Base-by-base conservation (phyloP, 2,888 invertebrate genomes). In the Corythucha ciliata region DNA sequence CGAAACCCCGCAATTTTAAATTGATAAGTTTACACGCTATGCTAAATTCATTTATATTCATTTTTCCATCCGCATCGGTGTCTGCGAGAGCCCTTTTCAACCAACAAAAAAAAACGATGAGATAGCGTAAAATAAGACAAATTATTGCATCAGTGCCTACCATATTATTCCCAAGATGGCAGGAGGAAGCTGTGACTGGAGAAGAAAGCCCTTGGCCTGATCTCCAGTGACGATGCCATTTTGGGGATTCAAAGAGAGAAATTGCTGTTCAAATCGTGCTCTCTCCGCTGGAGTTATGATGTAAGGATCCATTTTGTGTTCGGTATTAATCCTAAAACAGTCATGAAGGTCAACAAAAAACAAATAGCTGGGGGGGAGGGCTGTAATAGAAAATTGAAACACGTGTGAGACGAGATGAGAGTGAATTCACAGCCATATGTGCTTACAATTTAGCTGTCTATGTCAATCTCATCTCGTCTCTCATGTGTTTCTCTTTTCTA, bases 21-120 rank as follows among this genome's bases (percentile, higher is more conserved):
- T 88, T 91, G 51, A 94, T 93, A 53, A 94, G 74, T 75, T 94
- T 94, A 75, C 97, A 96, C 42, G 98, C 97, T 62, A 98, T 91
- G 59, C 92, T 92, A 70, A 97, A 98, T 72, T 98, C 98, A 64
- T 85, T 83, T 48, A 92, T 79, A 65, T 96, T 89, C 77, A 98
- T 81, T 72, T 90, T 91, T 0, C 98, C 98, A 74, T 98, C 98
- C 14, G 88, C 81, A 68, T 97, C 91, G 39, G 92, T 85, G 69
- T 98, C 98, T 1, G 97, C 90, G 40, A 98, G 70, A 10, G 76
- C 77, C 90, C 91, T 77, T 69, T 63, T 37, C 10, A 14, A 37
- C 37, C 10, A 12, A 49, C n/a, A 52, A 1, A 50, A 41, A 20
- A 41, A 10, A 37, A 12, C 12, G 8, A 37, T 12, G 8, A 37